A percentile compares a stretch with the other conserved stretches of the same genome.
These are phyloP conservation scores for Lithophane socia DNA, from an alignment of 2,888 invertebrate genomes.

Conservation along the genomic window DNA sequence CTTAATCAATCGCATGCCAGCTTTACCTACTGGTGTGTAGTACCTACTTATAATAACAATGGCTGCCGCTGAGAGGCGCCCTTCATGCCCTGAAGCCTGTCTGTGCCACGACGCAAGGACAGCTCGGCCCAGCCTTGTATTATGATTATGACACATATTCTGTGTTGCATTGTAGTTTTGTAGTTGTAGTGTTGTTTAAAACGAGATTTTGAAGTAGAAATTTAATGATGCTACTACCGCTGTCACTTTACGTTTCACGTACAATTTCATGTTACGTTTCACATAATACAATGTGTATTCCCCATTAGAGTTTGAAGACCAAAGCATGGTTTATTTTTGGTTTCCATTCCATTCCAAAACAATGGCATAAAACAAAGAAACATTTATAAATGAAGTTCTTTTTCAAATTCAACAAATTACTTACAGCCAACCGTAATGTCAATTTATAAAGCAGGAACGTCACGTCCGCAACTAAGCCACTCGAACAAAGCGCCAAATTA, in stretches of 20 bases:
- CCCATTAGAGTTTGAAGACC: background rate
- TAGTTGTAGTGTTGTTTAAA: conserved; percentile 11
- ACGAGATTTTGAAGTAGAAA: conserved; percentile 1
- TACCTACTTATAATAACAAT: conserved; percentile 52
- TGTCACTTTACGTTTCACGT: background rate
- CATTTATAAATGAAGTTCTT: conserved; percentile 1
- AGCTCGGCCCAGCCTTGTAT: conserved; percentile 23
- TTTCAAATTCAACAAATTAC: conserved; percentile 25
- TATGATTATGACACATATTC: conserved; percentile 24
- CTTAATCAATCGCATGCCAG: conserved; percentile 38
- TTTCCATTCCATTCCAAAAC: background rate
- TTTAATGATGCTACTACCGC: background rate
- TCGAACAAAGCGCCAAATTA: conserved; percentile 55
- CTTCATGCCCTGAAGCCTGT: conserved; percentile 55
- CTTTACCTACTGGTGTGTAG: conserved; percentile 21
- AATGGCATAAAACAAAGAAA: conserved; percentile 10
- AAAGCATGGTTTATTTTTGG: background rate
- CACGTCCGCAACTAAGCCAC: conserved; percentile 41
- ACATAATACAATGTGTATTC: background rate
- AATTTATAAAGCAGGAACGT: conserved; percentile 40
- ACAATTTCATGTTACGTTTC: background rate
- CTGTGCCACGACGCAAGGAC: conserved; percentile 43
- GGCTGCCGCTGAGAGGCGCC: conserved; percentile 34
- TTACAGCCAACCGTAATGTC: conserved; percentile 1
- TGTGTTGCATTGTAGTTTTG: conserved; percentile 13